These are phyloP conservation scores for Suncus etruscus DNA, from an alignment of 2,113 vertebrate genomes.

Conservation along the genomic window DNA sequence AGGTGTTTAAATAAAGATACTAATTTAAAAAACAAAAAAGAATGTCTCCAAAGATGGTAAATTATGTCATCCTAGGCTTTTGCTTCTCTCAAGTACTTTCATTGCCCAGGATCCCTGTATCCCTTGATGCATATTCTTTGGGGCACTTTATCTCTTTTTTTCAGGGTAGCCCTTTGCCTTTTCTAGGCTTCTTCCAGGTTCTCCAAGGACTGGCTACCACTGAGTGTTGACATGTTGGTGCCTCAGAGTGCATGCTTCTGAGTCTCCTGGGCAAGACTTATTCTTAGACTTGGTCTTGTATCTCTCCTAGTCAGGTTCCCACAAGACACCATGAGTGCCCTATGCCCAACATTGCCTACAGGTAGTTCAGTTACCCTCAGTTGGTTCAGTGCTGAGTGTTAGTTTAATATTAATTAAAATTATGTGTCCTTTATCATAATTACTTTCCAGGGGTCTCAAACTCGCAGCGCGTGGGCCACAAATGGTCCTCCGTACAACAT, in stretches of 20 bases:
- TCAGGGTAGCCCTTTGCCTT: slow-evolving; percentile 36
- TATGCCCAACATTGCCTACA: neutral
- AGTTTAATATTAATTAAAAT: slow-evolving; percentile 25
- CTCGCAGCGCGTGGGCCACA: too few species aligned
- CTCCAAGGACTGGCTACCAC: neutral
- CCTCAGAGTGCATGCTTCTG: neutral
- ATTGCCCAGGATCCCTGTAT: neutral
- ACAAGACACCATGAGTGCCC: neutral
- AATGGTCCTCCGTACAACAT: too few species aligned
- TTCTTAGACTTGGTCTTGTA: slow-evolving; percentile 34
- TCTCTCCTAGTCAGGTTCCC: slow-evolving; percentile 17
- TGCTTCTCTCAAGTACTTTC: neutral
- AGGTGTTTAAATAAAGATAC: too few species aligned
- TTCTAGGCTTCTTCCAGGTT: slow-evolving; percentile 11
- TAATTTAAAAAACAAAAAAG: neutral
- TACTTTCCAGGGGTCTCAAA: too few species aligned
- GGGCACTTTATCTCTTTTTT: neutral
- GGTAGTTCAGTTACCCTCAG: slow-evolving; percentile 34
- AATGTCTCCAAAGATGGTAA: neutral
- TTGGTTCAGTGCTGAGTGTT: slow-evolving; percentile 25
- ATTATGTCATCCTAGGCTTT: neutral
- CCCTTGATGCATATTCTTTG: neutral
- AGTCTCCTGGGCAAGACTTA: slow-evolving; percentile 54
- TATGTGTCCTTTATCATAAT: slow-evolving; percentile 39
- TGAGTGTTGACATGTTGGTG: neutral